Percentiles rank a stretch among this genome's conserved stretches.
Evolutionary conservation across 2,888 invertebrate species (phyloP).

Genomic region (Priocnemis perturbator): DNA sequence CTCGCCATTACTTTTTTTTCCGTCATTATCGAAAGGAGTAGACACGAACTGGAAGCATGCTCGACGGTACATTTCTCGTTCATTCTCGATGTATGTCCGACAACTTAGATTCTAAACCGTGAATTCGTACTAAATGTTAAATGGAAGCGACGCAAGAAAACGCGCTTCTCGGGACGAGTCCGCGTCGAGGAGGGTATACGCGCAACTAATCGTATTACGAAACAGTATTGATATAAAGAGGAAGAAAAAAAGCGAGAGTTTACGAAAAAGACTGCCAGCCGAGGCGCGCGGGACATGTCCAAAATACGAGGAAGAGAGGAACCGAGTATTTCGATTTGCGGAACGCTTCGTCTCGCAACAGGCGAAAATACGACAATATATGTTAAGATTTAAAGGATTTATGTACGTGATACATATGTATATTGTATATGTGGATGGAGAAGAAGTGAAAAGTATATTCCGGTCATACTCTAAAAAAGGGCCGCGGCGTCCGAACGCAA

Average conservation of each 20-base stretch:
- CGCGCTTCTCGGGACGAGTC: slow-evolving; percentile 50
- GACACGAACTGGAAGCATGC: too few species aligned
- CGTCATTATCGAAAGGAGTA: too few species aligned
- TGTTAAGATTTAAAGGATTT: slow-evolving; percentile 22
- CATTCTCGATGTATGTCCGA: too few species aligned
- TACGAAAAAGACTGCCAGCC: slow-evolving; percentile 66
- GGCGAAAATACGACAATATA: neutral
- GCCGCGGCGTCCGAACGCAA: too few species aligned
- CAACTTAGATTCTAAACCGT: too few species aligned
- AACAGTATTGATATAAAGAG: slow-evolving; percentile 70
- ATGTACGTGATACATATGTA: slow-evolving; percentile 12
- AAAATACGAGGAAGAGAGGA: slow-evolving; percentile 9
- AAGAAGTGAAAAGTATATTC: slow-evolving; percentile 51
- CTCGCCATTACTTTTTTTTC: too few species aligned
- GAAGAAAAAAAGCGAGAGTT: slow-evolving; percentile 58
- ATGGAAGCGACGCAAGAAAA: slow-evolving; percentile 26
- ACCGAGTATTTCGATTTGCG: slow-evolving; percentile 15
- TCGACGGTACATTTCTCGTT: too few species aligned
- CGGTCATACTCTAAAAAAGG: slow-evolving; percentile 56
- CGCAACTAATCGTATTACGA: slow-evolving; percentile 68
- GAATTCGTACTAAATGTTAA: neutral
- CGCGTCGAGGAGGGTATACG: slow-evolving; percentile 51
- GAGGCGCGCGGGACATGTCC: slow-evolving; percentile 44
- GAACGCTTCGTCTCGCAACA: slow-evolving; percentile 31
- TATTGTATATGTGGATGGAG: slow-evolving; percentile 17